These are phyloP conservation scores for Amiota minor DNA, from an alignment of 2,888 invertebrate species.

Conservation along the genomic window DNA sequence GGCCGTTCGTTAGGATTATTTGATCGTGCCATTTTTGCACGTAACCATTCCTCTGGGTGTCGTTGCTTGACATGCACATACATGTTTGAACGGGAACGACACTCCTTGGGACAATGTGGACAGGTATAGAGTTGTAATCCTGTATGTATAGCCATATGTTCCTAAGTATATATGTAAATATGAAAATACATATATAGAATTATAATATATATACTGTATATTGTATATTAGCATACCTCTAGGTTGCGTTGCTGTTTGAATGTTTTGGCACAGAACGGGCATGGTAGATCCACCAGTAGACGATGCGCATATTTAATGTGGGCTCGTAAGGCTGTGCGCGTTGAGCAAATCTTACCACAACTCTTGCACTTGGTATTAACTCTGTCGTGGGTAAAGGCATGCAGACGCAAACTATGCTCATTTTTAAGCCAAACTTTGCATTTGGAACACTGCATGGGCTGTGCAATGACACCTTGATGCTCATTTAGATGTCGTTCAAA, in stretches of 20 bases:
- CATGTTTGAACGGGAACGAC: constrained; percentile 68
- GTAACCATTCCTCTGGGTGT: constrained; percentile 65
- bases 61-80: constrained; percentile 68
- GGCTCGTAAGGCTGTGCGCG: constrained; percentile 61
- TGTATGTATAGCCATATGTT: constrained; percentile 68
- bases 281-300: constrained; percentile 57
- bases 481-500: constrained; percentile 63
- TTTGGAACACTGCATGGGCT: constrained; percentile 61
- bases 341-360: constrained; percentile 59
- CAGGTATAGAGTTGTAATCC: constrained; percentile 66
- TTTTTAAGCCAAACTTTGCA: constrained; percentile 67
- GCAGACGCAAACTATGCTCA: constrained; percentile 59
- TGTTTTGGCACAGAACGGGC: constrained; percentile 64
- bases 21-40: constrained; percentile 64
- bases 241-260: constrained; percentile 65
- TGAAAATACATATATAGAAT: not conserved
- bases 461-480: constrained; percentile 66
- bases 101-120: constrained; percentile 68
- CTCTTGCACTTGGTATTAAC: constrained; percentile 56
- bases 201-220: not conserved
- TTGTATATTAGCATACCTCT: constrained; percentile 41
- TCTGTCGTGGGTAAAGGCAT: constrained; percentile 58
- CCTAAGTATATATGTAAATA: constrained; percentile 35
- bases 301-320: constrained; percentile 66
- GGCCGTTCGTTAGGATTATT: constrained; percentile 50